phyloP scores from a whole-genome alignment of 2,888 invertebrate genomes.

The Philhelius pedissequus region DNA sequence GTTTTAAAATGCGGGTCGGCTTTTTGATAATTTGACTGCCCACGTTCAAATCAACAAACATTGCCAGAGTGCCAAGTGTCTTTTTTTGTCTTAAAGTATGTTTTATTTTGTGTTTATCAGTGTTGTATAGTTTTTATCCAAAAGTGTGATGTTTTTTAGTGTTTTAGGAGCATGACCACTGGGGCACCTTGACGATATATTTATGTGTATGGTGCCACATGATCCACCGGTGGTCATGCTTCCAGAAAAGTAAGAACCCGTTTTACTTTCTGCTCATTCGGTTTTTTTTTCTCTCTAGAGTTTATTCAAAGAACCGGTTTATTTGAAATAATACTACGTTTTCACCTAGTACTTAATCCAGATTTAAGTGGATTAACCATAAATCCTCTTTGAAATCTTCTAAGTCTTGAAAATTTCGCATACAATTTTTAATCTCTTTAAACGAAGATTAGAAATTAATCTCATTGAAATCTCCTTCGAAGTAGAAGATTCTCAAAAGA shows the following conservation, averaged over 20 bases:
- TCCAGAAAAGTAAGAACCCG: neutral
- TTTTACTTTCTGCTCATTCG: neutral
- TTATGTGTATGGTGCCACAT: neutral
- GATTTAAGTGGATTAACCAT: too few species aligned
- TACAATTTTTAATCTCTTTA: too few species aligned
- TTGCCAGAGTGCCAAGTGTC: too few species aligned
- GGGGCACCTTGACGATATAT: neutral
- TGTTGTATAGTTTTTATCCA: neutral
- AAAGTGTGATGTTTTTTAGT: neutral
- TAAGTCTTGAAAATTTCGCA: too few species aligned
- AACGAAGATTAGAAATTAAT: too few species aligned
- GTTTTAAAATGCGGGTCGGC: too few species aligned
- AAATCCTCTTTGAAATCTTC: too few species aligned
- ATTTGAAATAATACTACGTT: neutral
- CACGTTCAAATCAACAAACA: too few species aligned
- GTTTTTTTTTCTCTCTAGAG: neutral
- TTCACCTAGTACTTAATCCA: too few species aligned
- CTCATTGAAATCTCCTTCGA: too few species aligned
- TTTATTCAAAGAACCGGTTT: neutral
- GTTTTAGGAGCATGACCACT: neutral
- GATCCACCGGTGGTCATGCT: neutral
- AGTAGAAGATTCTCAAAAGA: too few species aligned
- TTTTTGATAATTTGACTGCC: too few species aligned
- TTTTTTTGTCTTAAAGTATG: neutral
- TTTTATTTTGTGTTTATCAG: neutral